These are phyloP conservation scores for Drosophila vallismaia DNA, from an alignment of 2,888 invertebrate genomes.

Conservation along the genomic window DNA sequence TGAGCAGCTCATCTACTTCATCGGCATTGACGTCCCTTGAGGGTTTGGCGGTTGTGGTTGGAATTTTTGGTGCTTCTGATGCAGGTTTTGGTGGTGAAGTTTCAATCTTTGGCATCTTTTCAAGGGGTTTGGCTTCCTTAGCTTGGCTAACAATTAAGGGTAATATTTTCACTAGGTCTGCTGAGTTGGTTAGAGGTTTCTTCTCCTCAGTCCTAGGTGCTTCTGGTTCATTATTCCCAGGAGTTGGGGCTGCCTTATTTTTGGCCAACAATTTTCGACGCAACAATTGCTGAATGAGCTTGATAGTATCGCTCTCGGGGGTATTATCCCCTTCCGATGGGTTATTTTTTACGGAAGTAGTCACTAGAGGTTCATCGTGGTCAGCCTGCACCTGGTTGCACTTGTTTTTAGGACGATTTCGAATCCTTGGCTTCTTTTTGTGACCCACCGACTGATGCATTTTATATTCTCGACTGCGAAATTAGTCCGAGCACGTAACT, in stretches of 20 bases:
- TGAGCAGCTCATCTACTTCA: conserved; percentile 53
- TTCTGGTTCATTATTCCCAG: neutral
- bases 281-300: conserved; percentile 68
- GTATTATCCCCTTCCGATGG: neutral
- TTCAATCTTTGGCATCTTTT: conserved; percentile 17
- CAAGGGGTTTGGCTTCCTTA: conserved; percentile 13
- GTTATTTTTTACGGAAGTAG: neutral
- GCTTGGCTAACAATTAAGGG: conserved; percentile 1
- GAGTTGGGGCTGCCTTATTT: conserved; percentile 1
- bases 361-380: neutral
- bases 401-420: conserved; percentile 79
- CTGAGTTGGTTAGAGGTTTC: neutral
- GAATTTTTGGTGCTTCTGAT: neutral
- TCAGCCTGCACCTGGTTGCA: conserved; percentile 56
- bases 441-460: conserved; percentile 52
- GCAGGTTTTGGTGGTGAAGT: neutral
- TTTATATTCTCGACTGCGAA: conserved; percentile 5
- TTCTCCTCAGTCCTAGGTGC: neutral
- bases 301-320: conserved; percentile 44
- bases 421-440: conserved; percentile 72
- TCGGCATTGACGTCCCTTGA: conserved; percentile 19
- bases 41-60: neutral
- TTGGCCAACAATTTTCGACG: conserved; percentile 67
- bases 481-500: conserved; percentile 30
- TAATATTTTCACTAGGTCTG: neutral